Conservation (phyloP, 2,888 invertebrate species). For the Julus scanicus region DNA sequence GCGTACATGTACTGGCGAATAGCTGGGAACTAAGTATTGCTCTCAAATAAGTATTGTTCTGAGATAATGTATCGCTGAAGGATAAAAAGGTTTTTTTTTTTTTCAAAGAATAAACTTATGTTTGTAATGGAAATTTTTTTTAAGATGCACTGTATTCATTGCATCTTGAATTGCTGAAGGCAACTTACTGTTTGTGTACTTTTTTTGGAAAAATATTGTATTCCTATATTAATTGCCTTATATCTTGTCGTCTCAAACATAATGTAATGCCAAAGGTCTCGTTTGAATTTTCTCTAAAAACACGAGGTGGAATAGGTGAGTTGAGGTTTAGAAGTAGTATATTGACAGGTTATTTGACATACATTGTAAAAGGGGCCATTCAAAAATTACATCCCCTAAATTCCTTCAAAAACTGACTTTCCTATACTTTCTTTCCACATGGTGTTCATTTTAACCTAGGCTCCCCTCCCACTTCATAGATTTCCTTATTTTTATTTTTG, state of each 20-base stretch:
- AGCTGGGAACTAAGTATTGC: no score
- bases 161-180: background rate
- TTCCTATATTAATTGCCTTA: background rate
- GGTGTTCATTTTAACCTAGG: no score
- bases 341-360: background rate
- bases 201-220: background rate
- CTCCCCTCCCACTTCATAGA: no score
- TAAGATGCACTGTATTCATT: background rate
- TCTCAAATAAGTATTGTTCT: no score
- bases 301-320: no score
- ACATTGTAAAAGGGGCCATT: no score
- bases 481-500: no score
- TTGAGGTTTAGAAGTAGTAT: background rate
- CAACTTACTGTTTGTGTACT: background rate
- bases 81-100: background rate
- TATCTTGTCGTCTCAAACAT: background rate
- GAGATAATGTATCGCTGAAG: background rate
- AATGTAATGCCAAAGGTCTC: background rate
- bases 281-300: background rate
- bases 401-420: no score
- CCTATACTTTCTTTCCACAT: no score
- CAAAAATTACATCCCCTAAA: no score
- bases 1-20: no score
- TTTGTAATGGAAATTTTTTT: conserved; percentile 8
- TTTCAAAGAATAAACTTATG: background rate